Conservation (phyloP, 2,113 vertebrate genomes). For the Nestor notabilis region DNA sequence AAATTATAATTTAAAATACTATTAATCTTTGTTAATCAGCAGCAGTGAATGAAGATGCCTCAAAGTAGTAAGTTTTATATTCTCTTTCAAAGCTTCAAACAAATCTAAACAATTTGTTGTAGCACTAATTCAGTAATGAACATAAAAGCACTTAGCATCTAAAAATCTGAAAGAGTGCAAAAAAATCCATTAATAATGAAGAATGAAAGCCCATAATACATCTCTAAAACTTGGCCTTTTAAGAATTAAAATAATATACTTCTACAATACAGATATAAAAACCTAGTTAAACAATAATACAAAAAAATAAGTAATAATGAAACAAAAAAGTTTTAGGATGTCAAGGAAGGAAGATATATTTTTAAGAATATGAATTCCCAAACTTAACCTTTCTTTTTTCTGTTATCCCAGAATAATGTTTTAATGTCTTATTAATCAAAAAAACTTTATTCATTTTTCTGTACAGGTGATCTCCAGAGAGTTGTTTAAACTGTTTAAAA, state of each 20-base stretch:
- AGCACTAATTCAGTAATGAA: neutral
- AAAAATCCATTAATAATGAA: neutral
- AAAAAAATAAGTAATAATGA: neutral
- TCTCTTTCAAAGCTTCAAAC: neutral
- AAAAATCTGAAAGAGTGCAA: neutral
- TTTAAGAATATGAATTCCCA: neutral
- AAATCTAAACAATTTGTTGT: neutral
- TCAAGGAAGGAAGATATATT: neutral
- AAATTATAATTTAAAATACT: conserved; percentile 36
- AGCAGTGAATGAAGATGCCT: neutral
- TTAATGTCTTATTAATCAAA: neutral
- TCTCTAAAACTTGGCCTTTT: neutral
- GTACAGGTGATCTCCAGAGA: neutral
- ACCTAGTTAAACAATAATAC: neutral
- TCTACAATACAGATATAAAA: neutral
- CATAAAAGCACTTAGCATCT: neutral
- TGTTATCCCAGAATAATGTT: neutral
- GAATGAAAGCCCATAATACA: neutral
- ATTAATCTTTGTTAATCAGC: conserved; percentile 44
- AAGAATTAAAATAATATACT: neutral
- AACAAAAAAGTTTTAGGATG: neutral
- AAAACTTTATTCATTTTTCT: neutral
- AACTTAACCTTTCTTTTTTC: neutral
- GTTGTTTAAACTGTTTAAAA: neutral
- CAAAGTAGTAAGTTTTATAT: neutral